phyloP scores from a whole-genome alignment of 2,113 vertebrate genomes.

The Hoplias malabaricus region DNA sequence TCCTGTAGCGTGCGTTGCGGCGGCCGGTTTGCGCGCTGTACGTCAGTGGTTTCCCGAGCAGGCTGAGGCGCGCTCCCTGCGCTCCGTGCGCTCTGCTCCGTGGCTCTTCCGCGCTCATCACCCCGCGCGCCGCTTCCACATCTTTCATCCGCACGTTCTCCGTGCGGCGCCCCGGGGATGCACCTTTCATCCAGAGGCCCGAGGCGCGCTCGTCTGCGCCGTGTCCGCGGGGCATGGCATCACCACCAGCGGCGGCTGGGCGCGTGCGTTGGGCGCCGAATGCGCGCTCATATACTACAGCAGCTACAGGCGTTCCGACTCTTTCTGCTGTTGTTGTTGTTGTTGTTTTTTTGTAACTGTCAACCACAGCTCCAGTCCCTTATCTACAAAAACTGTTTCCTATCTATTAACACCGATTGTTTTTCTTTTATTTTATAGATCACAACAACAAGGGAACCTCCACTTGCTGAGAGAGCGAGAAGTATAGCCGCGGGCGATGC shows the following conservation, averaged over 20 bases:
- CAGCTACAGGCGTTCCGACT: neutral
- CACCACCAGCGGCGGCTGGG: constrained; percentile 75
- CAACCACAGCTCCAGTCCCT: neutral
- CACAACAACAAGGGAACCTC: neutral
- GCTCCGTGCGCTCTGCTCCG: constrained; percentile 83
- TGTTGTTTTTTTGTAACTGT: too few relatives aligned
- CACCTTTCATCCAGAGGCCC: constrained; percentile 86
- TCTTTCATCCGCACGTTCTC: constrained; percentile 83
- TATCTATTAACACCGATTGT: too few relatives aligned
- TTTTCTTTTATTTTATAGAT: neutral
- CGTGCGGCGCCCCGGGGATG: constrained; percentile 64
- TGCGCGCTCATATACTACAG: constrained; percentile 59
- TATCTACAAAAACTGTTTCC: too few relatives aligned
- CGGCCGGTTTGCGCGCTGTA: constrained; percentile 90
- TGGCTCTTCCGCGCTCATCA: constrained; percentile 78
- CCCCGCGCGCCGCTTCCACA: constrained; percentile 84
- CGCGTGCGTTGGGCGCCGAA: constrained; percentile 61
- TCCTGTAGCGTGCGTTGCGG: constrained; percentile 91
- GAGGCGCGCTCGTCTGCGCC: constrained; percentile 84
- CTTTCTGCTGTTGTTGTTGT: too few relatives aligned
- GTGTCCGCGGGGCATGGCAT: constrained; percentile 93
- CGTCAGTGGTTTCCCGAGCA: constrained; percentile 90
- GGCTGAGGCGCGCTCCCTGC: constrained; percentile 91
- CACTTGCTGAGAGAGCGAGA: constrained; percentile 22
- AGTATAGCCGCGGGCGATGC: constrained; percentile 60